Evolutionary conservation across 2,797 vertebrate genomes (phyloP).

Genomic region (Acanthiza pusilla): DNA sequence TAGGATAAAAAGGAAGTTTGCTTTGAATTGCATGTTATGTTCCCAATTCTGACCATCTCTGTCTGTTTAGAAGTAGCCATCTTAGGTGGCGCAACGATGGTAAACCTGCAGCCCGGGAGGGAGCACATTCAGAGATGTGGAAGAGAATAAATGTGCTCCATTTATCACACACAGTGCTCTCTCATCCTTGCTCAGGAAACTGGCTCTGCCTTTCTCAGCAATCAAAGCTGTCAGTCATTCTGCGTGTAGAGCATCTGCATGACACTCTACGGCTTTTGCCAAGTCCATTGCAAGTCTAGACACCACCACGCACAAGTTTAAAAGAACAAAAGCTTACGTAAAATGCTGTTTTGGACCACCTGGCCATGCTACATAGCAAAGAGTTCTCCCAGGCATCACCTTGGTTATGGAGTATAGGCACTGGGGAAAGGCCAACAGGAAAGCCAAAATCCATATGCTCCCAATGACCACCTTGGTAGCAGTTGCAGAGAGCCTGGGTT

Average conservation of each 20-base stretch:
- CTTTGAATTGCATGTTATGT: neutral
- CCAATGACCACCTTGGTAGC: constrained; percentile 89
- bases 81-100: neutral
- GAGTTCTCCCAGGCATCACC: constrained; percentile 81
- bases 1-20: neutral
- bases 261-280: neutral
- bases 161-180: neutral
- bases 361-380: constrained; percentile 95
- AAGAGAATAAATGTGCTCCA: neutral
- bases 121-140: neutral
- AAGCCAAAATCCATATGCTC: constrained; percentile 93
- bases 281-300: neutral
- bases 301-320: neutral
- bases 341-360: constrained; percentile 82
- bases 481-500: constrained; percentile 91
- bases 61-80: neutral
- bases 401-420: constrained; percentile 90
- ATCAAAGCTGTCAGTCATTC: neutral
- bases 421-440: constrained; percentile 91
- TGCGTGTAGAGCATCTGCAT: neutral
- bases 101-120: neutral
- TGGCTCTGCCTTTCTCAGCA: neutral
- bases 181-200: neutral
- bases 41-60: neutral
- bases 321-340: constrained; percentile 80